Evolutionary conservation across 1,140 invertebrate genomes (phyloP).

Genomic region (Campoletis sonorensis): DNA sequence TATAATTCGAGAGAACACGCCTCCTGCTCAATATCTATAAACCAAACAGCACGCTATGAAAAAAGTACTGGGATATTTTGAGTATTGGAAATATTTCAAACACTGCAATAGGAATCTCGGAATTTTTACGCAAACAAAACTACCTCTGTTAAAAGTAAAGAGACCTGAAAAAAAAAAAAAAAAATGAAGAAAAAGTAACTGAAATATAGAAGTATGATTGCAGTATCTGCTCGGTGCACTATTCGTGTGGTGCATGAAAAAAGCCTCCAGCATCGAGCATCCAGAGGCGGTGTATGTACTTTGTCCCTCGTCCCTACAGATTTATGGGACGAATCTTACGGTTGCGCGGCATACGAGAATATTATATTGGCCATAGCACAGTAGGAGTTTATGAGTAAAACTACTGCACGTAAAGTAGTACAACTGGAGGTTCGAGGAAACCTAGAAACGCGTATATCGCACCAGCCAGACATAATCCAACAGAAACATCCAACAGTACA

Average conservation of each 20-base stretch:
- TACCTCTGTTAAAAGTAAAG: neutral
- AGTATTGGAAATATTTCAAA: no score
- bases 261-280: conserved; percentile 13
- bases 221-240: neutral
- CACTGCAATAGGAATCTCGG: no score
- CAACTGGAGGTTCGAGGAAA: conserved; percentile 17
- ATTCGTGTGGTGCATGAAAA: neutral
- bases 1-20: no score
- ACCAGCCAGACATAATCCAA: conserved; percentile 15
- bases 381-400: conserved; percentile 27
- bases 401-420: conserved; percentile 22
- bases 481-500: neutral
- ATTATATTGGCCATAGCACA: conserved; percentile 29
- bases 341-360: conserved; percentile 8
- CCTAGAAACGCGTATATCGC: conserved; percentile 32
- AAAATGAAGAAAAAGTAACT: no score
- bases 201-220: neutral
- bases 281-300: conserved; percentile 9
- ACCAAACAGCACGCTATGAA: no score
- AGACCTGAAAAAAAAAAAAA: neutral
- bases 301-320: conserved; percentile 23
- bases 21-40: no score
- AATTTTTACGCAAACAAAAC: neutral
- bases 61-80: no score
- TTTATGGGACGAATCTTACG: conserved; percentile 48